Evolutionary conservation across 2,797 vertebrate species (phyloP).

Genomic region (Siniperca scherzeri): DNA sequence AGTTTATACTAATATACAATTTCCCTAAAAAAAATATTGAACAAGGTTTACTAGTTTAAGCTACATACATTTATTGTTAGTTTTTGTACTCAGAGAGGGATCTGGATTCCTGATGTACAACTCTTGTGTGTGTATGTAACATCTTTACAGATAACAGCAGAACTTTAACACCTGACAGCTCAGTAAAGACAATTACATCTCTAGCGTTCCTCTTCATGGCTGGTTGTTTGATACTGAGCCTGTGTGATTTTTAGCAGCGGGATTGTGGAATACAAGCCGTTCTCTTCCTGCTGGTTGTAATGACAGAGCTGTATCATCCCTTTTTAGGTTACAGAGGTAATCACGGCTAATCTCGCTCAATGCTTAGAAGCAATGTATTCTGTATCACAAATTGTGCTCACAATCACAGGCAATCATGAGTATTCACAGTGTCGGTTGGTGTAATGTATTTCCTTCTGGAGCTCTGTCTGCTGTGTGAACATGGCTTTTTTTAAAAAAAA

Average conservation of each 20-base stretch:
- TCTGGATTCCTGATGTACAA: not conserved
- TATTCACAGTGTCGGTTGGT: not conserved
- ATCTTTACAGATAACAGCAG: not conserved
- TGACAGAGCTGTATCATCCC: constrained; percentile 22
- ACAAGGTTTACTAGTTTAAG: not conserved
- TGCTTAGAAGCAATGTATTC: constrained; percentile 37
- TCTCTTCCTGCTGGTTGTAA: constrained; percentile 32
- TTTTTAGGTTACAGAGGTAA: constrained; percentile 55
- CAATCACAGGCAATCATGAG: constrained; percentile 61
- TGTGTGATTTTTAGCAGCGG: constrained; percentile 11
- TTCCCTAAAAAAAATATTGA: not conserved
- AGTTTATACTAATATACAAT: not conserved
- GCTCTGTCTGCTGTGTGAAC: constrained; percentile 11
- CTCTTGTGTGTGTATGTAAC: not conserved
- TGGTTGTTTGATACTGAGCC: constrained; percentile 16
- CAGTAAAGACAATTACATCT: constrained; percentile 3
- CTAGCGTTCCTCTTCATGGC: constrained; percentile 12
- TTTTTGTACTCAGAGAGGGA: not conserved
- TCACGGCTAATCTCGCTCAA: constrained; percentile 59
- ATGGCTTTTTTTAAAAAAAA: constrained; percentile 8
- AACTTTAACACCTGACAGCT: constrained; percentile 6
- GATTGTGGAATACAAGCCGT: not conserved
- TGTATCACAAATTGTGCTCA: constrained; percentile 42
- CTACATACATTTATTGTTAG: not conserved
- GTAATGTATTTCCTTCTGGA: constrained; percentile 11